Evolutionary conservation across 2,113 vertebrate species (phyloP).

Genomic region (Delphinus delphis): DNA sequence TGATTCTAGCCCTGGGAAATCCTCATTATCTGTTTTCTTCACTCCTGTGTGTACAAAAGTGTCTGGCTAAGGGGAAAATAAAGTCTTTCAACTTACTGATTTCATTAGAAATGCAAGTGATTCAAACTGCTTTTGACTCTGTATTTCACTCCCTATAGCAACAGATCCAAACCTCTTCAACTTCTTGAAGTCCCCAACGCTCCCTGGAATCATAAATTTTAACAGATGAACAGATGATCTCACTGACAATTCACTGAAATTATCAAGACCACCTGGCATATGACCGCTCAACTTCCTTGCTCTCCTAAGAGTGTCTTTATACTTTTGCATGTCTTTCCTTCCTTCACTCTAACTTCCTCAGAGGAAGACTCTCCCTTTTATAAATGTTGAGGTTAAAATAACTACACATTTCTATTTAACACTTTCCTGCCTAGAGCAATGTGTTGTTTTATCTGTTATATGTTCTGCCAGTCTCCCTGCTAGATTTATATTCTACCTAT

Average conservation of each 20-base stretch:
- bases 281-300: background rate
- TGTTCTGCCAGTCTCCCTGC: background rate
- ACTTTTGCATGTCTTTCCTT: background rate
- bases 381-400: background rate
- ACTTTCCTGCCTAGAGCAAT: background rate
- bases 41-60: background rate
- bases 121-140: constrained; percentile 5
- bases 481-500: background rate
- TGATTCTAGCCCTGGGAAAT: background rate
- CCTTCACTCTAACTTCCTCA: background rate
- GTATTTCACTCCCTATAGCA: constrained; percentile 58
- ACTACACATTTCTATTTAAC: background rate
- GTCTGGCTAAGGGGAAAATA: background rate
- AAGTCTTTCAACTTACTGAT: background rate
- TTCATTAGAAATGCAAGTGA: constrained; percentile 43
- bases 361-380: background rate
- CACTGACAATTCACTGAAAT: constrained; percentile 31
- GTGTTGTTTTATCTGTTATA: background rate
- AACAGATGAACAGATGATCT: constrained; percentile 53
- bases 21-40: background rate
- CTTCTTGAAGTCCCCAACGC: background rate
- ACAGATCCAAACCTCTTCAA: constrained; percentile 23
- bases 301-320: background rate
- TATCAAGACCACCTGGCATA: background rate
- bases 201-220: constrained; percentile 37